phyloP scores from a whole-genome alignment of 2,113 vertebrate genomes.

The Ardeotis arabs region DNA sequence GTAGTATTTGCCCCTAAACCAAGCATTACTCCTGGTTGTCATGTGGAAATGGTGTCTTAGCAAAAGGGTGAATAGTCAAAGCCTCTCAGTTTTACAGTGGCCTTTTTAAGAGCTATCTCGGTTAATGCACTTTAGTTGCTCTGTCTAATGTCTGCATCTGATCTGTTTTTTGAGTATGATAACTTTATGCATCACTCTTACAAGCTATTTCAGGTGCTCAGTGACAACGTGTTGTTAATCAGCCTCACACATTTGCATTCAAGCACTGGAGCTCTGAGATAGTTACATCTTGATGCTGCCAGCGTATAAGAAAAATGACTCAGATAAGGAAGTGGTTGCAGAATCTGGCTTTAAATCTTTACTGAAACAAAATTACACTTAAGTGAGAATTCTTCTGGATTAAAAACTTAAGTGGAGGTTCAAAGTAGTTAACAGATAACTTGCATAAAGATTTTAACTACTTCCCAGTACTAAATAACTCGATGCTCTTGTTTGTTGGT shows the following conservation, averaged over 20 bases:
- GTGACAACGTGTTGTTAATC: background rate
- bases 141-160: background rate
- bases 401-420: background rate
- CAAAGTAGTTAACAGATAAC: background rate
- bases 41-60: background rate
- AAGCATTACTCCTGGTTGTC: background rate
- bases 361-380: slow-evolving; percentile 6
- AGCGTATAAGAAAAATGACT: slow-evolving; percentile 25
- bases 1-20: background rate
- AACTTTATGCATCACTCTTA: background rate
- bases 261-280: background rate
- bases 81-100: background rate
- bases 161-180: background rate
- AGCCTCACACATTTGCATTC: background rate
- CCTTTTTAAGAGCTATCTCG: background rate
- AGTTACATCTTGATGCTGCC: background rate
- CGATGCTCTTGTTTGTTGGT: background rate
- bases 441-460: background rate
- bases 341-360: slow-evolving; percentile 43
- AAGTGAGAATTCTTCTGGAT: background rate
- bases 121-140: background rate
- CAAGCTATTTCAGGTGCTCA: background rate
- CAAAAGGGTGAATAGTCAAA: background rate
- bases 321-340: slow-evolving; percentile 59
- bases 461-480: background rate